Percentiles rank a stretch among this genome's conserved stretches.
Conservation (phyloP, 1,140 invertebrate species). For the Brevipalpus yothersi region DNA sequence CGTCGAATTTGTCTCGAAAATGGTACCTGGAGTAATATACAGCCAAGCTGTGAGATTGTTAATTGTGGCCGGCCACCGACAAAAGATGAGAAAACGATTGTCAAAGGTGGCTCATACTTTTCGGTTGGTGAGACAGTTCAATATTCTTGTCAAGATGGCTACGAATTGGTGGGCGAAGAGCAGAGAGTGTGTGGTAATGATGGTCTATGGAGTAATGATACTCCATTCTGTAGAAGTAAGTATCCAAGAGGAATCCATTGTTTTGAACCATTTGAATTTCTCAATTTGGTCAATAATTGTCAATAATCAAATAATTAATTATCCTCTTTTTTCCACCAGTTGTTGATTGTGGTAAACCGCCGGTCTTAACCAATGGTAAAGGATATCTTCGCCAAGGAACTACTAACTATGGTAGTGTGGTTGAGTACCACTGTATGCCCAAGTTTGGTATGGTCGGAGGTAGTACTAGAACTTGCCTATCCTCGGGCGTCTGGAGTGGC, state of each 20-base stretch:
- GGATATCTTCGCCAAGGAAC: constrained; percentile 60
- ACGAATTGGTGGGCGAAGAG: constrained; percentile 48
- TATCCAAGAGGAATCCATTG: too few species aligned
- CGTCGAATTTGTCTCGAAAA: constrained; percentile 40
- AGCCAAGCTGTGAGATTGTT: constrained; percentile 36
- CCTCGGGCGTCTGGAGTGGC: constrained; percentile 9
- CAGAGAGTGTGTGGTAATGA: constrained; percentile 45
- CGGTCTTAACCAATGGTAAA: constrained; percentile 48
- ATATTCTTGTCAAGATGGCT: constrained; percentile 55
- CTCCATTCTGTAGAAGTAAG: constrained; percentile 55
- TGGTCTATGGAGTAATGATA: constrained; percentile 51
- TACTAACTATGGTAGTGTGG: constrained; percentile 46
- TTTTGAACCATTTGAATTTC: not conserved
- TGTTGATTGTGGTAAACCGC: constrained; percentile 51
- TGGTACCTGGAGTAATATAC: constrained; percentile 42
- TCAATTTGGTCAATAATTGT: not conserved
- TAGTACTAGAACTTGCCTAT: constrained; percentile 29
- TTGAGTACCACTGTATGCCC: constrained; percentile 66
- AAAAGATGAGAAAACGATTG: constrained; percentile 18
- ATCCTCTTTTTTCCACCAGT: constrained; percentile 23
- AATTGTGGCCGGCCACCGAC: constrained; percentile 11
- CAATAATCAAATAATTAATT: not conserved
- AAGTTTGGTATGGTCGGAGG: constrained; percentile 54
- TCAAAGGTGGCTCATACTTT: constrained; percentile 29
- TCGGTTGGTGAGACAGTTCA: constrained; percentile 46